Evolutionary conservation across 53 echinoderm and acorn worm species (phyloP).

Genomic region (Zoroaster sp.): DNA sequence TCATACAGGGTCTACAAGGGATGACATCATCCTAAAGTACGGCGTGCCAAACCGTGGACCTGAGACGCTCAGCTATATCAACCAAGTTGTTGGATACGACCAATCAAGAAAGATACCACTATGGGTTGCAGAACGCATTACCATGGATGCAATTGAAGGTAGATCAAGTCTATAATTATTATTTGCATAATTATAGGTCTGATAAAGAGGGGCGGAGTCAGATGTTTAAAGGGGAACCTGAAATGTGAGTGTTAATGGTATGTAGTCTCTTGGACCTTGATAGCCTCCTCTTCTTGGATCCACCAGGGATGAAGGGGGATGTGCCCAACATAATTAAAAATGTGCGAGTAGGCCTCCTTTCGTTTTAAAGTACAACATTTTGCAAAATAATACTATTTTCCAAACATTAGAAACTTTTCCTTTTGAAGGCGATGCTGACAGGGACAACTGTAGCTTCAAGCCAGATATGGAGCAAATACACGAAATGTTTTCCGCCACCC

Average conservation of each 20-base stretch:
- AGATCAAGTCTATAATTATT: too few relatives aligned
- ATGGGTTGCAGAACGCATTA: conserved; percentile 95
- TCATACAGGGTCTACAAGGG: not conserved
- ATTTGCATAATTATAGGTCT: not conserved
- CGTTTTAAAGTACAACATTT: too few relatives aligned
- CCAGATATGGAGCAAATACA: conserved; percentile 63
- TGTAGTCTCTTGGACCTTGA: too few relatives aligned
- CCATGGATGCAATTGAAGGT: conserved; percentile 64
- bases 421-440: conserved; percentile 79
- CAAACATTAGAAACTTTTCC: too few relatives aligned
- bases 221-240: too few relatives aligned
- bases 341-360: too few relatives aligned
- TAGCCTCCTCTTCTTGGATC: too few relatives aligned
- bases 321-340: too few relatives aligned
- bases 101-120: conserved; percentile 72
- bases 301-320: too few relatives aligned
- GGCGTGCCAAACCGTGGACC: conserved; percentile 82
- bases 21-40: conserved; percentile 70
- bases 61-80: conserved; percentile 55
- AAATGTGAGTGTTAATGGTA: too few relatives aligned
- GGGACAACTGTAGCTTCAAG: conserved; percentile 69
- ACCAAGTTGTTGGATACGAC: conserved; percentile 89
- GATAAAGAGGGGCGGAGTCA: not conserved
- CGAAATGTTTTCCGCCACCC: conserved; percentile 60
- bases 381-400: too few relatives aligned